Conservation (phyloP, 2,113 vertebrate genomes). For the Triplophysa rosa region DNA sequence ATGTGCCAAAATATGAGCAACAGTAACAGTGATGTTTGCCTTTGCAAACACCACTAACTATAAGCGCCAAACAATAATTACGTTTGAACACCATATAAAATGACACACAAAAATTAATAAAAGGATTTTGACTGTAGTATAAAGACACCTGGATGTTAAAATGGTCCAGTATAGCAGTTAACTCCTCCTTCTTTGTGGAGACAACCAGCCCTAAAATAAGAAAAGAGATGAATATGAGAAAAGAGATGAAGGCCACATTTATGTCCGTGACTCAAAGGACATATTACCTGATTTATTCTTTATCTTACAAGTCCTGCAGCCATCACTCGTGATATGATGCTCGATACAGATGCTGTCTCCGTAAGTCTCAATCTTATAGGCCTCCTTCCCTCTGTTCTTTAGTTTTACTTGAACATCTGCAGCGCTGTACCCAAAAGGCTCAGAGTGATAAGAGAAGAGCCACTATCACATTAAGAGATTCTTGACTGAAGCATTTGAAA, state of each 20-base stretch:
- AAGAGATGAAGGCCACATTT: background rate
- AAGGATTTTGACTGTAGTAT: too few relatives aligned
- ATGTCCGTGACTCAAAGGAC: background rate
- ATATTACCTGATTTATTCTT: constrained; percentile 80
- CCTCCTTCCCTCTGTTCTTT: constrained; percentile 84
- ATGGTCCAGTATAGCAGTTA: constrained; percentile 84
- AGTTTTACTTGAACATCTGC: constrained; percentile 84
- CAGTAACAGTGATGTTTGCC: too few relatives aligned
- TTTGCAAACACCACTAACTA: too few relatives aligned
- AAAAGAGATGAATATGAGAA: background rate
- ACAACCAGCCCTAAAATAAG: constrained; percentile 68
- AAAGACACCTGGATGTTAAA: constrained; percentile 88
- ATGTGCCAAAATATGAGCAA: background rate
- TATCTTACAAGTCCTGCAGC: constrained; percentile 80
- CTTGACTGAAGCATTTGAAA: background rate
- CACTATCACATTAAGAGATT: background rate
- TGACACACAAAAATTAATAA: too few relatives aligned
- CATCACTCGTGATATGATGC: constrained; percentile 80
- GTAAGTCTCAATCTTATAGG: constrained; percentile 80
- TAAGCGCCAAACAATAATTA: too few relatives aligned
- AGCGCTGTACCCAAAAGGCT: constrained; percentile 66
- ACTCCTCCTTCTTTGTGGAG: constrained; percentile 86
- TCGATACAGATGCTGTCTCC: constrained; percentile 80
- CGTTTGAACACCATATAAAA: too few relatives aligned
- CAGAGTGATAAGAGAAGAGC: background rate